Evolutionary conservation across 2,888 invertebrate genomes (phyloP).

Genomic region (Apodemia hepburni): DNA sequence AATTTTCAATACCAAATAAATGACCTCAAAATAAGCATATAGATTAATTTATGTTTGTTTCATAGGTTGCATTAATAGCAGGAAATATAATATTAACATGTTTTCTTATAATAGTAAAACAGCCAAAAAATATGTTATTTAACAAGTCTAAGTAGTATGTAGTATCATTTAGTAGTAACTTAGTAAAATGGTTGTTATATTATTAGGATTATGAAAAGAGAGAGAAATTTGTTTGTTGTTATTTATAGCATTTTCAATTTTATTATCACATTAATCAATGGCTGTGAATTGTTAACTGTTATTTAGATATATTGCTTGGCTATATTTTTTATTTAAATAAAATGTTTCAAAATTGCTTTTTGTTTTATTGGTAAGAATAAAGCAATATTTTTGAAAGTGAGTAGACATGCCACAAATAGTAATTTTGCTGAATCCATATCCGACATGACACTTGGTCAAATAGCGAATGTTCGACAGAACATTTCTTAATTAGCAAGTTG

Average conservation of each 20-base stretch:
- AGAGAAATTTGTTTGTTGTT: conserved; percentile 30
- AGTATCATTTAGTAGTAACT: conserved; percentile 6
- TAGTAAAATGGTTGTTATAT: conserved; percentile 10
- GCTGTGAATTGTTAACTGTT: conserved; percentile 77
- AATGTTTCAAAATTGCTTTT: conserved; percentile 38
- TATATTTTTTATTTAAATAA: conserved; percentile 67
- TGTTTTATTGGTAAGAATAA: conserved; percentile 27
- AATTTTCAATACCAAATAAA: no score
- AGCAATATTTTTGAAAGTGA: no score
- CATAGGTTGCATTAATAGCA: no score
- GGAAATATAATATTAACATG: no score
- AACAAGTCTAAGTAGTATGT: neutral
- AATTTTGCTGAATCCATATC: no score
- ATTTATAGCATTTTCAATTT: conserved; percentile 33
- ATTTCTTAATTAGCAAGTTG: no score
- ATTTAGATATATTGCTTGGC: conserved; percentile 66
- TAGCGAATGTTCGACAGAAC: no score
- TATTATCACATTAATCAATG: conserved; percentile 55
- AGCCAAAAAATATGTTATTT: neutral
- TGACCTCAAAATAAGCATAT: no score
- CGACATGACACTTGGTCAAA: no score
- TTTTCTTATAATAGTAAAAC: no score
- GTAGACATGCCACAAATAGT: no score
- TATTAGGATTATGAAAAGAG: conserved; percentile 24
- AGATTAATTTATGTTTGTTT: no score